Evolutionary conservation across 2,888 invertebrate genomes (phyloP), one percentile per base, ranked within the genome.

Genomic region (Lottia scabra): DNA sequence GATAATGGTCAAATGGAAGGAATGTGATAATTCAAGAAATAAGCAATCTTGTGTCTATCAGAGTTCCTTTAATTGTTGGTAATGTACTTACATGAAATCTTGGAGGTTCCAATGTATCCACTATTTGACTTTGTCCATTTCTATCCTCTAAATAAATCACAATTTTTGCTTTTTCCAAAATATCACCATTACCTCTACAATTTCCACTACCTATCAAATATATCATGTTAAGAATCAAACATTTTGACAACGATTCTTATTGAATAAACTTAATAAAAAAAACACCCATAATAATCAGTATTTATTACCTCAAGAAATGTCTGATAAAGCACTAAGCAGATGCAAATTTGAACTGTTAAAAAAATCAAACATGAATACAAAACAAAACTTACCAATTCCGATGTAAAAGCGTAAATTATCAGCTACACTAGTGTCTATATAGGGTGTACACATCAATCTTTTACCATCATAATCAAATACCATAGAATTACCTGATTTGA

Each of bases 361-460:
- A n/a, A n/a, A n/a, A n/a, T 38, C 10, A 38, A 38, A 8, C 10
- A 10, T 38, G 38, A 10, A 38, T 38, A 38, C 8, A 10, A 38
- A 38, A 38, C 38, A 27, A 43, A 16, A 71, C 84, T 75, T 80
- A 88, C 89, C 88, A 74, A 84, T 78, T 43, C 81, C 77, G 74
- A 88, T 85, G 71, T 83, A 75, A 73, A 89, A 89, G 19, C 85
- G 75, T 6, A 88, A 75, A 74, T 82, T 87, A 56, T 85, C 87
- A 10, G 84, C 87, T 26, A 80, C 73, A 27, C 77, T 74, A 8
- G 84, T 78, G 71, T 88, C 83, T 23, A 89, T 68, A 63, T 77
- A 81, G 4, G 86, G 86, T 1, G 88, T 85, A 73, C 89, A 89
- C 12, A 86, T 79, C 68, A 82, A 80, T 38, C 88, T 77, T 72